Percentiles rank a stretch among this genome's conserved stretches.
Evolutionary conservation across 2,797 vertebrate species (phyloP).

Genomic region (Pipistrellus pygmaeus): DNA sequence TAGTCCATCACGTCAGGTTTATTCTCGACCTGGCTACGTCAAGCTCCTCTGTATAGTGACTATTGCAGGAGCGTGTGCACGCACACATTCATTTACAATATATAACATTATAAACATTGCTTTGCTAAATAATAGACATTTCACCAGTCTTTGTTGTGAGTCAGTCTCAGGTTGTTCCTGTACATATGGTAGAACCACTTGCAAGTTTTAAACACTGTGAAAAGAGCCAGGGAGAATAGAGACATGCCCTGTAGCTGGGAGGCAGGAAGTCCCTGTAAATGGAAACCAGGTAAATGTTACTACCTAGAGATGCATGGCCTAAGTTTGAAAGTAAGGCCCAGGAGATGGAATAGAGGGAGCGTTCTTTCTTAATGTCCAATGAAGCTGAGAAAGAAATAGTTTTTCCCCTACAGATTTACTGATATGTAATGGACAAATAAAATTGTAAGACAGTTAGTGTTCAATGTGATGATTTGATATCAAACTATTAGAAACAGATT

Average conservation of each 20-base stretch:
- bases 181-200: neutral
- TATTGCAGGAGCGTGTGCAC: neutral
- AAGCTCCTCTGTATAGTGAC: neutral
- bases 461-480: neutral
- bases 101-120: neutral
- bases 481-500: neutral
- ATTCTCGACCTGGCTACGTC: neutral
- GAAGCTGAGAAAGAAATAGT: neutral
- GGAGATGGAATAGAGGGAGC: neutral
- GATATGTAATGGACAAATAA: neutral
- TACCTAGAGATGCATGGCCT: neutral
- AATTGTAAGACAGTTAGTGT: neutral
- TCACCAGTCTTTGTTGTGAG: neutral
- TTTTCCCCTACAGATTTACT: neutral
- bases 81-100: neutral
- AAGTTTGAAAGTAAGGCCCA: neutral
- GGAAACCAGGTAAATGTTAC: neutral
- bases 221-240: neutral
- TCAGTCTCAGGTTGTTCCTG: neutral
- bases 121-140: neutral
- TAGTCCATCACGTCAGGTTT: neutral
- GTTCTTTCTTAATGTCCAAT: neutral
- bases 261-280: neutral
- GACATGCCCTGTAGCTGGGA: neutral
- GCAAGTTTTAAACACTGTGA: neutral